A percentile compares a stretch with the other conserved stretches of the same genome.
Conservation (phyloP, 2,113 vertebrate species). For the Apodemus speciosus region DNA sequence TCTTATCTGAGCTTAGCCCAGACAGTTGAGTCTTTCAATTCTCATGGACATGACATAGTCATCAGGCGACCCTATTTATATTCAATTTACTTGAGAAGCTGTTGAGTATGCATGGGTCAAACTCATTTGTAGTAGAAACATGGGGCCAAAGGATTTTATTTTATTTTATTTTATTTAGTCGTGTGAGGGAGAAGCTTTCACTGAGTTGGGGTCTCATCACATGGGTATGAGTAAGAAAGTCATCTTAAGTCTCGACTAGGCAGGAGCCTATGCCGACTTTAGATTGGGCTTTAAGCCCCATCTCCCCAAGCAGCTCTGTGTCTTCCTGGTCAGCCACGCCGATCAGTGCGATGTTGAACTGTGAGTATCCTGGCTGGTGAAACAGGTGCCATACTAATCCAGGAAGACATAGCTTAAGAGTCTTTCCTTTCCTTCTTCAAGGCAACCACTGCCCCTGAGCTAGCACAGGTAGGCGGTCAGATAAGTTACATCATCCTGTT, state of each 20-base stretch:
- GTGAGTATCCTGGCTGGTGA: background rate
- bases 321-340: background rate
- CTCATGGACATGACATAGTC: constrained; percentile 34
- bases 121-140: background rate
- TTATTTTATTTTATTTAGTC: background rate
- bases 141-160: background rate
- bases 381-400: background rate
- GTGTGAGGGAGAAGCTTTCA: background rate
- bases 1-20: constrained; percentile 68
- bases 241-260: background rate
- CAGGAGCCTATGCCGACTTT: background rate
- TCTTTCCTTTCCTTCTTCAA: background rate
- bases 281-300: background rate
- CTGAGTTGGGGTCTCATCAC: background rate
- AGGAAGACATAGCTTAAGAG: background rate
- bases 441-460: background rate
- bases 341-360: background rate
- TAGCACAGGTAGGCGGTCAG: background rate
- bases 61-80: constrained; percentile 49
- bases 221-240: background rate
- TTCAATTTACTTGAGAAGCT: constrained; percentile 12
- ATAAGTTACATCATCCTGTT: background rate
- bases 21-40: constrained; percentile 58
- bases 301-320: background rate
- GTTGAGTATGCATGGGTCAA: background rate